phyloP scores from a whole-genome alignment of 2,888 invertebrate species.

The Melanostoma mellinum region DNA sequence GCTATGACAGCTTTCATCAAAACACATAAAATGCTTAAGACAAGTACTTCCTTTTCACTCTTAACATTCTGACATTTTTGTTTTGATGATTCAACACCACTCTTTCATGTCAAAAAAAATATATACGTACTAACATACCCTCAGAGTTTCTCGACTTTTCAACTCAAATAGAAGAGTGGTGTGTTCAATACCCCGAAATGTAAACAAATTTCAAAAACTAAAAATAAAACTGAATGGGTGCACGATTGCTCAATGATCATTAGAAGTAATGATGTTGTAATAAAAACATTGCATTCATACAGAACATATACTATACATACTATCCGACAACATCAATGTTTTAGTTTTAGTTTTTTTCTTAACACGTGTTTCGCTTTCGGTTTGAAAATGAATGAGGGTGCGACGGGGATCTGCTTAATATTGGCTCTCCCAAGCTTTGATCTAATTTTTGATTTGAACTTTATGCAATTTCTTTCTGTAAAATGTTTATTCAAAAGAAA shows the following conservation, averaged over 20 bases:
- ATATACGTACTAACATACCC: not conserved
- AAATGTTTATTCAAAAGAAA: too few species aligned
- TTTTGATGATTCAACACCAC: conserved; percentile 20
- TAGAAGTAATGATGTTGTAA: conserved; percentile 69
- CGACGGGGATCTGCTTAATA: too few species aligned
- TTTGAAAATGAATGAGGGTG: too few species aligned
- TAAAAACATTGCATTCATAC: conserved; percentile 53
- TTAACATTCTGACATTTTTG: conserved; percentile 45
- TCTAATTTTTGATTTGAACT: too few species aligned
- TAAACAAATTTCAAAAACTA: conserved; percentile 56
- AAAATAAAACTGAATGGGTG: conserved; percentile 62
- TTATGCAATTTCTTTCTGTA: too few species aligned
- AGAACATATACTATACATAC: not conserved
- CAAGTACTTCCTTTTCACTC: conserved; percentile 44
- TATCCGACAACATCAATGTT: too few species aligned
- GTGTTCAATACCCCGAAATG: conserved; percentile 52
- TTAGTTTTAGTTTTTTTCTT: too few species aligned
- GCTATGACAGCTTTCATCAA: too few species aligned
- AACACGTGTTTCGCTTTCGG: too few species aligned
- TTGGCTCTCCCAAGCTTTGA: too few species aligned
- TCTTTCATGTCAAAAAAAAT: conserved; percentile 17
- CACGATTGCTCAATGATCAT: conserved; percentile 51
- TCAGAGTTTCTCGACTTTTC: conserved; percentile 40
- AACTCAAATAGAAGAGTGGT: conserved; percentile 15
- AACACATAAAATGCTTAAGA: too few species aligned